phyloP scores from a whole-genome alignment of 2,113 vertebrate genomes.

The Hemiprocne comata region DNA sequence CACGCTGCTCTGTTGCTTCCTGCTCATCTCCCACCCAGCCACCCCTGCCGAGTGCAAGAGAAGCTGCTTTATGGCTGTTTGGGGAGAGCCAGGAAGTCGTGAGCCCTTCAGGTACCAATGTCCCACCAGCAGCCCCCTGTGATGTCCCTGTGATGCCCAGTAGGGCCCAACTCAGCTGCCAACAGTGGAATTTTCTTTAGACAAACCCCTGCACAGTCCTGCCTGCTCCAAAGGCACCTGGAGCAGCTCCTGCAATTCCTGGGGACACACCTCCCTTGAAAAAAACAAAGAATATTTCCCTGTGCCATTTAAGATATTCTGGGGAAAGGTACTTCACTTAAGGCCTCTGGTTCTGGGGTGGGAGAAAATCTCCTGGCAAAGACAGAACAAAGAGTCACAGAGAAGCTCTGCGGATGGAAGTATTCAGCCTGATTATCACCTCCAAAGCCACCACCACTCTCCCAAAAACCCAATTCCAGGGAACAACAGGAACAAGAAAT shows the following conservation, averaged over 20 bases:
- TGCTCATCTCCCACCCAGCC: background rate
- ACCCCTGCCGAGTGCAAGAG: background rate
- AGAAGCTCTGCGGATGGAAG: background rate
- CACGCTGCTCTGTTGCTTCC: background rate
- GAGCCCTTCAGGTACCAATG: fast-evolving
- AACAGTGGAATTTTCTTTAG: background rate
- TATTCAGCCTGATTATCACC: fast-evolving
- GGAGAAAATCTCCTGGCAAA: background rate
- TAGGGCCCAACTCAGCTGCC: fast-evolving
- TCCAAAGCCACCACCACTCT: background rate
- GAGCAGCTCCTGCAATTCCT: background rate
- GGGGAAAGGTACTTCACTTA: background rate
- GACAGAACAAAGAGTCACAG: too few relatives aligned
- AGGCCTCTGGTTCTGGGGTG: background rate
- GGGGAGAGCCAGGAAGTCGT: background rate
- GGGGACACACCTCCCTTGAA: background rate
- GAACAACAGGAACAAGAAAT: background rate
- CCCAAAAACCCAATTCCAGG: background rate
- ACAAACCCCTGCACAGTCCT: fast-evolving
- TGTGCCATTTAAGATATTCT: background rate
- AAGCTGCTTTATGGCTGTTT: too few relatives aligned
- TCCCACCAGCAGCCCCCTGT: background rate
- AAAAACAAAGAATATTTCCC: background rate
- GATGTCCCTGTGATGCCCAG: fast-evolving
- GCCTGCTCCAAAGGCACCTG: background rate